Base-by-base conservation (phyloP, 2,888 invertebrate genomes). In the Cartodere bifasciata region DNA sequence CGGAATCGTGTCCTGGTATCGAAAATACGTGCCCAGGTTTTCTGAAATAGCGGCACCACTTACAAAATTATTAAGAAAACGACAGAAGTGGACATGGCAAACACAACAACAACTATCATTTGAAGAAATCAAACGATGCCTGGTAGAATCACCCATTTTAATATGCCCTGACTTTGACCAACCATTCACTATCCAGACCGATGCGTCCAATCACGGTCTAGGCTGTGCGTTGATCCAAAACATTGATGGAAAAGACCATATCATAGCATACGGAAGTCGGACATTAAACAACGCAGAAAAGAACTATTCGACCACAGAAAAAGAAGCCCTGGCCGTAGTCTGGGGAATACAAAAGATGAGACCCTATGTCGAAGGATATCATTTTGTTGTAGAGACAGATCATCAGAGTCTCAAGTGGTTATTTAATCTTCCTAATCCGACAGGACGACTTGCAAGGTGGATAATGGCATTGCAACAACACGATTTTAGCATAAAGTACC, bases 251-350 rank as follows among this genome's bases (percentile, higher is more conserved):
- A 16, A 33, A 2, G 37, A 41, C 25, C 17, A 34, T 3, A 32
- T 38, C 4, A 30, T 41, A 9, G 38, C 34, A 9, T 40, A 40
- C 24, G 34, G 30, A 4, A 41, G 41, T 23, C 9, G 39, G 12
- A 5, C 27, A 6, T 26, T 40, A 13, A 26, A 25, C 4, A 2
- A 15, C 2, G 35, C 36, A 3, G 41, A 40, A 28, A n/a, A 13
- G 27, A 42, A 35, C 16, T 28, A 36, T 14, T 34, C 34, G 6
- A 32, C 35, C 2, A 37, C 39, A 1, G 41, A 47, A 23, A 29
- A 36, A 13, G 39, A 44, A 23, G 35, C 36, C 25, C 28, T 46
- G 20, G 43, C 45, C 4, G 31, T 45, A 2, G 36, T 42, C 2
- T 45, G 40, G 37, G 41, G 31, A 2, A 31, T 42, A 9, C 14